Evolutionary conservation across 2,888 invertebrate species (phyloP).

Genomic region (Neria commutata): DNA sequence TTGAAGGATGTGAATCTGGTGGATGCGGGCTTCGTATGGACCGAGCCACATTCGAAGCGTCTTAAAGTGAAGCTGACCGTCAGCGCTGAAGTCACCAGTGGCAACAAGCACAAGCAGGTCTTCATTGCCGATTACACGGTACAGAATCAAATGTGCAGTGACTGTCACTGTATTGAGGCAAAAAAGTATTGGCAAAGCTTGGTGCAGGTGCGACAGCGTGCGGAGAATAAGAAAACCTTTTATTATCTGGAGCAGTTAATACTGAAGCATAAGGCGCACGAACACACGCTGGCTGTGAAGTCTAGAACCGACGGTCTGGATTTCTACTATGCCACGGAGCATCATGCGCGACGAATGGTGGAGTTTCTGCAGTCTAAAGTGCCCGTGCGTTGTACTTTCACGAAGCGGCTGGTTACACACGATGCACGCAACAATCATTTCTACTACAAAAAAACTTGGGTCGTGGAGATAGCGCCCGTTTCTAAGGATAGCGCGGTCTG

Average conservation of each 20-base stretch:
- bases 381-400: conserved; percentile 85
- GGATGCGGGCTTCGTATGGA: conserved; percentile 98
- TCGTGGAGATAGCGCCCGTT: conserved; percentile 94
- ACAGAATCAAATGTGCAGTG: conserved; percentile 94
- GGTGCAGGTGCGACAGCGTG: conserved; percentile 85
- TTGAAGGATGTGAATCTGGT: conserved; percentile 86
- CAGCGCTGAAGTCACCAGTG: conserved; percentile 92
- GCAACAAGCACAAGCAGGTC: conserved; percentile 90
- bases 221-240: conserved; percentile 95
- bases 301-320: conserved; percentile 88
- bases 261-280: conserved; percentile 92
- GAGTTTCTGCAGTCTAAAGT: conserved; percentile 89
- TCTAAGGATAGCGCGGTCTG: conserved; percentile 95
- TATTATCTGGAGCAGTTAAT: conserved; percentile 97
- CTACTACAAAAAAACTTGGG: conserved; percentile 94
- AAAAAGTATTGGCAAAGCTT: conserved; percentile 97
- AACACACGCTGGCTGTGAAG: conserved; percentile 85
- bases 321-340: conserved; percentile 90
- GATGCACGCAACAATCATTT: conserved; percentile 96
- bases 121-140: conserved; percentile 94
- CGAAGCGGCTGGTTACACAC: conserved; percentile 95
- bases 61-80: conserved; percentile 95
- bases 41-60: conserved; percentile 97
- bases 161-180: conserved; percentile 95
- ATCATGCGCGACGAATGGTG: conserved; percentile 91